Base-by-base conservation (phyloP, 2,888 invertebrate species). In the Cybosia mesomella region DNA sequence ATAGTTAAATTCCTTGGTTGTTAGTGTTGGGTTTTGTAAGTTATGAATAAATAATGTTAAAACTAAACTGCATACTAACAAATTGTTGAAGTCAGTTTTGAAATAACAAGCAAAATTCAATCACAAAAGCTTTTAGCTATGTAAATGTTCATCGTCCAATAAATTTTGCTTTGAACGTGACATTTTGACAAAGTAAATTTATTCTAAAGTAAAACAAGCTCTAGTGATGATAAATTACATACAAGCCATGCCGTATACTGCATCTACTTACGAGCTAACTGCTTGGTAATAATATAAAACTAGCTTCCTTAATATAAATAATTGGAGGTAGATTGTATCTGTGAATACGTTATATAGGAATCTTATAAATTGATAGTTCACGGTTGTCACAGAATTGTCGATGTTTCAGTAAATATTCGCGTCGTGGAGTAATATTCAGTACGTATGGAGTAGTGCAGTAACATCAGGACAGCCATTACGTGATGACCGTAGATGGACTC, bases 51-150 rank as follows among this genome's bases (percentile, higher is more conserved):
- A 18, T 49, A n/a, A 8, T 49, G n/a, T 18, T n/a, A 49, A 49
- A 49, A 2, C n/a, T n/a, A 49, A 49, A n/a, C 49, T n/a, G n/a
- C 49, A n/a, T 8, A 49, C 18, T 8, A 49, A 9, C 9, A 49
- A 49, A n/a, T 9, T 49, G 18, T 43, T 43, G 5, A 0, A n/a
- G 49, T 49, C n/a, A n/a, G 49, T 49, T 49, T 49, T 49, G 15
- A 8, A 18, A 49, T n/a, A 49, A 49, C 49, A 9, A 49, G 49
- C n/a, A 49, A 28, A 59, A 36, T 66, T 75, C 64, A 58, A 39
- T 70, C 68, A 36, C 64, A 61, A 70, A 80, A 75, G 79, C 79
- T 80, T 79, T 80, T 62, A 77, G 76, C 65, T 72, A 67, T 53
- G 79, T 66, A 63, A 72, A 68, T 58, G 66, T 72, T 68, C 49